These are phyloP conservation scores for Misgurnus mizolepis DNA, from an alignment of 2,113 vertebrate genomes.

Conservation along the genomic window DNA sequence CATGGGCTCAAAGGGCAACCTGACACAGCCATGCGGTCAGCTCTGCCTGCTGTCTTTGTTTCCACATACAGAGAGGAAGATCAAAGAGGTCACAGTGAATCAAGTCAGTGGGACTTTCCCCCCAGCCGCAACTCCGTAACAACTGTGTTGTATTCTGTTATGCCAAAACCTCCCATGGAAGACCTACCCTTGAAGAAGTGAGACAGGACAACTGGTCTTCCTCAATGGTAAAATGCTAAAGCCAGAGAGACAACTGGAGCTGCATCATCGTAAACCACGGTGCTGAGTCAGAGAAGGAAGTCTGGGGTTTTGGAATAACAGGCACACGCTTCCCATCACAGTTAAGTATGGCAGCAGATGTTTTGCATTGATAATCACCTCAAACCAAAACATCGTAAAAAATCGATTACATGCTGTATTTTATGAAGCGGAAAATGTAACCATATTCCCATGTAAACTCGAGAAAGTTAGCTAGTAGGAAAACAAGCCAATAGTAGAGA, in stretches of 20 bases:
- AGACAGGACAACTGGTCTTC: slow-evolving; percentile 18
- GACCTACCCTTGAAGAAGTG: background rate
- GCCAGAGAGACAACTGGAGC: background rate
- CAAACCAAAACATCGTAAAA: background rate
- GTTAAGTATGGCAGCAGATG: background rate
- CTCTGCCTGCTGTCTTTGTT: slow-evolving; percentile 29
- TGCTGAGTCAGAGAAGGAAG: slow-evolving; percentile 21
- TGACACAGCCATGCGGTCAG: slow-evolving; percentile 19
- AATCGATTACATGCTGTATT: background rate
- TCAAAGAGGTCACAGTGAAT: background rate
- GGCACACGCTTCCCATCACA: background rate
- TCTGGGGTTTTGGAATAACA: slow-evolving; percentile 14
- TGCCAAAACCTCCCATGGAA: background rate
- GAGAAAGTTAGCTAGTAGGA: background rate
- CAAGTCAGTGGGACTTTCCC: slow-evolving; percentile 39
- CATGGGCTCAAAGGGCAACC: slow-evolving; percentile 2
- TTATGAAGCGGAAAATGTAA: background rate
- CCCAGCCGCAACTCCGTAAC: slow-evolving; percentile 4
- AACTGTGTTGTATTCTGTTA: slow-evolving; percentile 23
- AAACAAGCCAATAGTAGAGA: background rate
- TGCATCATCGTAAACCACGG: background rate
- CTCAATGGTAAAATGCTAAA: background rate
- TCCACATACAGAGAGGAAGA: slow-evolving; percentile 33
- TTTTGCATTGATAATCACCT: slow-evolving; percentile 3
- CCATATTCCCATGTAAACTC: background rate